phyloP scores from a whole-genome alignment of 2,888 invertebrate genomes.

The Listrodromus nycthemerus region DNA sequence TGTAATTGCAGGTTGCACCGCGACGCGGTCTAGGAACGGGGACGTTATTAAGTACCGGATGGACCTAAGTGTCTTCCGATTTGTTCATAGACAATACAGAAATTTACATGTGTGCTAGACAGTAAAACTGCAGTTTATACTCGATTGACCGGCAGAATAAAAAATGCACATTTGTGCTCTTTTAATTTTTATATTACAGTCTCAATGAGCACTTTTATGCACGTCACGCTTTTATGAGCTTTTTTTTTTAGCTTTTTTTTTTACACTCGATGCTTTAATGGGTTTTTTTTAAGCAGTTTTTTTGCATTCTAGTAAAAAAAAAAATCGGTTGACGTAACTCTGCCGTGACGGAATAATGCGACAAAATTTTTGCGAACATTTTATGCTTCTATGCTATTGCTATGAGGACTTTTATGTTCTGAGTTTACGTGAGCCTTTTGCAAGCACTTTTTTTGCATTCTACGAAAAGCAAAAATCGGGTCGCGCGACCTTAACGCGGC shows the following conservation, averaged over 20 bases:
- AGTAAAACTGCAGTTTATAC: slow-evolving; percentile 5
- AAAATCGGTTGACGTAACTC: no score
- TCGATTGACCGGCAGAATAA: not conserved
- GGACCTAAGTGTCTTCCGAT: slow-evolving; percentile 27
- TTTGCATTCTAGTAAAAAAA: no score
- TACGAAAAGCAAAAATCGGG: not conserved
- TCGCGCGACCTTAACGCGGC: not conserved
- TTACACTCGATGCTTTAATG: no score
- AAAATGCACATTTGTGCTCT: not conserved
- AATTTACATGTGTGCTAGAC: not conserved
- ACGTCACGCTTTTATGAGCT: no score
- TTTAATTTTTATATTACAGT: not conserved
- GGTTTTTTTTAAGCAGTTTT: no score
- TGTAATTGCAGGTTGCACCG: slow-evolving; percentile 36
- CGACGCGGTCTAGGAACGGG: not conserved
- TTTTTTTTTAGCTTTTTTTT: no score
- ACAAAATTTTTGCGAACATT: no score
- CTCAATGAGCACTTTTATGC: not conserved
- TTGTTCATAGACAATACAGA: slow-evolving; percentile 28
- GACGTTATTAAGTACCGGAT: slow-evolving; percentile 39
- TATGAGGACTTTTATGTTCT: no score
- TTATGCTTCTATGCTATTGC: no score
- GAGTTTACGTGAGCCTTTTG: no score
- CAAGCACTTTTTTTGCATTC: no score
- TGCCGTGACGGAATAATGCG: no score